phyloP scores from a whole-genome alignment of 1,140 invertebrate genomes.

The Zaprionus davidi region DNA sequence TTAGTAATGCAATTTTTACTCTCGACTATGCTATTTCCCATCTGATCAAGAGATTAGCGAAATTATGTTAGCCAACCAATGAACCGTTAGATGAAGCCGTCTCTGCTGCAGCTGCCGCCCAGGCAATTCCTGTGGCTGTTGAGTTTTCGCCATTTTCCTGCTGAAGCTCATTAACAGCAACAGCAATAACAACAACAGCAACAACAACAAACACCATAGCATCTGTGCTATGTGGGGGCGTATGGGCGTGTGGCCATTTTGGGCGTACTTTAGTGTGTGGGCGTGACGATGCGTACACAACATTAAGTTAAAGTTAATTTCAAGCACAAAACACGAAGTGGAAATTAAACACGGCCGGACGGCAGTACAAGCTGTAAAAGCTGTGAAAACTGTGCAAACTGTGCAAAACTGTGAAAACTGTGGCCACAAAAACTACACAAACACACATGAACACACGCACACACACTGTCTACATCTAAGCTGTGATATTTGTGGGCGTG shows the following conservation, averaged over 20 bases:
- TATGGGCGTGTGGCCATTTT: constrained; percentile 11
- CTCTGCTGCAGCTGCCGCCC: constrained; percentile 8
- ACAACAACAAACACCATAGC: constrained; percentile 30
- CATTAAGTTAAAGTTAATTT: constrained; percentile 40
- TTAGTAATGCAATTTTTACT: neutral
- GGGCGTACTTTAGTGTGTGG: constrained; percentile 45
- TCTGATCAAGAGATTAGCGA: constrained; percentile 3
- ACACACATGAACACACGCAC: neutral
- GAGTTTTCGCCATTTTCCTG: constrained; percentile 55
- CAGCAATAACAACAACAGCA: constrained; percentile 24
- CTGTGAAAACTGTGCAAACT: neutral
- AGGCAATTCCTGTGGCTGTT: constrained; percentile 28
- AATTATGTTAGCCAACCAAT: constrained; percentile 26
- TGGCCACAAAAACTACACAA: constrained; percentile 12
- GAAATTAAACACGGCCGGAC: constrained; percentile 23
- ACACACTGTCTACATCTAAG: neutral
- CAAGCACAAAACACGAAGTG: constrained; percentile 27
- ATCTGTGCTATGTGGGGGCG: constrained; percentile 34
- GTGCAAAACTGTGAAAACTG: neutral
- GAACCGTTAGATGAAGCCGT: constrained; percentile 14
- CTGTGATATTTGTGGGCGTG: neutral
- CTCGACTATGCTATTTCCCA: neutral
- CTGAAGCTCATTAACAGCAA: constrained; percentile 57
- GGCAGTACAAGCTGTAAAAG: constrained; percentile 5
- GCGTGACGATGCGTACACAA: constrained; percentile 54